Evolutionary conservation across 2,113 vertebrate species (phyloP), one percentile per base, ranked within the genome.

Genomic region (Calypte anna): DNA sequence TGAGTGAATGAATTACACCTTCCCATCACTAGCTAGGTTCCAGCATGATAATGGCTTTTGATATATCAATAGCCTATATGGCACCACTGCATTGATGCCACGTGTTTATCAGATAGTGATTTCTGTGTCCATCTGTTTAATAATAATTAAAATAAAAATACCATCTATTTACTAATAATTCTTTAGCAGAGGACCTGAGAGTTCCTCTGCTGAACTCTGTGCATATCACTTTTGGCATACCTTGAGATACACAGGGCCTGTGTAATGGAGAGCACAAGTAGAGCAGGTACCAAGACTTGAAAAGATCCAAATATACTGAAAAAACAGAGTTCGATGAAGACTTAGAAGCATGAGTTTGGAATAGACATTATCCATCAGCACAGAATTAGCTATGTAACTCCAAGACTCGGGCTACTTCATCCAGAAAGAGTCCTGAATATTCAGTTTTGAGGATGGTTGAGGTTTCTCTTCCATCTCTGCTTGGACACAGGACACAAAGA

Each of bases 71-170:
- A 5, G 4, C 11, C 23, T 53, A 2, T 22, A 67, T 0, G 1
- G 8, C 27, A 53, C 6, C 15, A 7, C 10, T 58, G 25, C 30
- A 28, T 31, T 44, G 62, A 43, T 31, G 22, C 8, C 22, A 36
- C 0, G 0, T 20, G 4, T 44, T 68, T 57, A 55, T 18, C 2
- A 2, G 6, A 74, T 7, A 53, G 5, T 6, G 4, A 33, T 58
- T 70, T 77, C 67, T 54, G 3, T 64, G 23, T 21, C 21, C 27
- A 40, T 17, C 25, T 40, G 15, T 51, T 50, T 66, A 59, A 88
- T 40, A 75, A 54, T 5, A 64, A 57, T 14, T 50, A 27, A 67
- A 79, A 61, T 22, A 14, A 40, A 53, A 46, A 30, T 17, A 17
- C 4, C 3, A 23, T 4, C 40, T 67, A 5, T 48, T 77, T 53